Evolutionary conservation across 2,888 invertebrate genomes (phyloP).

Genomic region (Oscheius sp.): DNA sequence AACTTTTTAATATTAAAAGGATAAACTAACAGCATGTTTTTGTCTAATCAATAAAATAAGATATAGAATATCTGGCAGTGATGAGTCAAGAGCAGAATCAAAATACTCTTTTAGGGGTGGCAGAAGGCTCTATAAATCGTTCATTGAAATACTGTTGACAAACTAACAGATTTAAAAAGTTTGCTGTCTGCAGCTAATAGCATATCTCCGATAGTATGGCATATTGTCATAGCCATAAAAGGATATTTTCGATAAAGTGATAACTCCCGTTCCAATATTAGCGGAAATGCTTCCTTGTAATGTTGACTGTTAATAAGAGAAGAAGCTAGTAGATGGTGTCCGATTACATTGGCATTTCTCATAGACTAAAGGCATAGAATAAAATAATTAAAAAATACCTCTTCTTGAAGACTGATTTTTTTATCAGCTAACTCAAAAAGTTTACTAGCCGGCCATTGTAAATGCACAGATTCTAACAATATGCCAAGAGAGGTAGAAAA

Average conservation of each 20-base stretch:
- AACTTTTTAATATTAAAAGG: not conserved
- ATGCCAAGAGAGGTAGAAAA: slow-evolving; percentile 40
- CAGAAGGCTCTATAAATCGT: slow-evolving; percentile 41
- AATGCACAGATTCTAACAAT: slow-evolving; percentile 33
- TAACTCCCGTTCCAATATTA: slow-evolving; percentile 45
- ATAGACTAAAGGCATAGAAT: slow-evolving; percentile 39
- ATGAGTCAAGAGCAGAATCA: slow-evolving; percentile 17
- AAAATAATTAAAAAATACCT: not conserved
- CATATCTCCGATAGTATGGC: slow-evolving; percentile 42
- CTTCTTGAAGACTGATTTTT: slow-evolving; percentile 48
- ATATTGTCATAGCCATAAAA: slow-evolving; percentile 43
- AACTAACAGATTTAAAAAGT: slow-evolving; percentile 44
- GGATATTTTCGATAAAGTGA: slow-evolving; percentile 40
- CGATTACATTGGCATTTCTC: slow-evolving; percentile 46
- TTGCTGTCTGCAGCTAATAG: slow-evolving; percentile 35
- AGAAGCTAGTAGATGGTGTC: slow-evolving; percentile 48
- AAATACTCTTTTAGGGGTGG: slow-evolving; percentile 41
- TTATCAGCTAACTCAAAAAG: slow-evolving; percentile 49
- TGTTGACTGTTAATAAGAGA: slow-evolving; percentile 31
- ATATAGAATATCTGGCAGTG: slow-evolving; percentile 37
- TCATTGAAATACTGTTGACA: no score
- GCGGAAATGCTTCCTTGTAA: slow-evolving; percentile 30
- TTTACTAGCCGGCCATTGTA: slow-evolving; percentile 46
- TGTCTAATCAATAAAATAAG: slow-evolving; percentile 35
- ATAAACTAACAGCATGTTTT: slow-evolving; percentile 37